Percentiles rank a stretch among this genome's conserved stretches.
These are phyloP conservation scores for Cantharis rustica DNA, from an alignment of 2,888 invertebrate genomes.

Conservation along the genomic window DNA sequence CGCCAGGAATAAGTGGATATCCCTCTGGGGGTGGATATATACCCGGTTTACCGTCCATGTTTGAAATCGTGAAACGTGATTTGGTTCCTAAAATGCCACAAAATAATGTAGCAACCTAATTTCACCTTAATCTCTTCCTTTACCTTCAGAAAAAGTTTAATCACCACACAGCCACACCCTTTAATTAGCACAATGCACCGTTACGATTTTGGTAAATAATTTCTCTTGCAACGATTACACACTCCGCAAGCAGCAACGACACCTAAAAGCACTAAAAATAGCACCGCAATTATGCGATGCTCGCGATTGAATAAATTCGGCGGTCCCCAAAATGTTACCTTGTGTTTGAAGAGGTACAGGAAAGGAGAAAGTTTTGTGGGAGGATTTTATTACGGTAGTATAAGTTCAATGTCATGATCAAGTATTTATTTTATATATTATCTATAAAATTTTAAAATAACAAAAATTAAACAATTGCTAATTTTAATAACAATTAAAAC, in stretches of 20 bases:
- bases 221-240: background rate
- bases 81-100: background rate
- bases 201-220: background rate
- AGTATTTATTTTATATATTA: too few species aligned
- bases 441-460: too few species aligned
- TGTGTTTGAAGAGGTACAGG: background rate
- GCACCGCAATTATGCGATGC: background rate
- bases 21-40: constrained; percentile 37
- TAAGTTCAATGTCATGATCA: too few species aligned
- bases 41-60: constrained; percentile 33
- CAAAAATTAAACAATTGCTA: too few species aligned
- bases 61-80: background rate
- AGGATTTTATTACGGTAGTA: background rate
- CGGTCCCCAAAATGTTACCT: background rate
- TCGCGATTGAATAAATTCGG: background rate
- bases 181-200: background rate
- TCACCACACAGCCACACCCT: background rate
- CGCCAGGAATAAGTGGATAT: constrained; percentile 57
- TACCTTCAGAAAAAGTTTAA: background rate
- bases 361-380: background rate
- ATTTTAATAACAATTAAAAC: too few species aligned
- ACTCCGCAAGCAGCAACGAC: background rate
- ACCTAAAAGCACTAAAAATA: background rate
- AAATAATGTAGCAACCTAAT: background rate
- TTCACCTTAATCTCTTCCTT: background rate